Evolutionary conservation across 2,888 invertebrate genomes (phyloP).

Genomic region (Autographa pulchrina): DNA sequence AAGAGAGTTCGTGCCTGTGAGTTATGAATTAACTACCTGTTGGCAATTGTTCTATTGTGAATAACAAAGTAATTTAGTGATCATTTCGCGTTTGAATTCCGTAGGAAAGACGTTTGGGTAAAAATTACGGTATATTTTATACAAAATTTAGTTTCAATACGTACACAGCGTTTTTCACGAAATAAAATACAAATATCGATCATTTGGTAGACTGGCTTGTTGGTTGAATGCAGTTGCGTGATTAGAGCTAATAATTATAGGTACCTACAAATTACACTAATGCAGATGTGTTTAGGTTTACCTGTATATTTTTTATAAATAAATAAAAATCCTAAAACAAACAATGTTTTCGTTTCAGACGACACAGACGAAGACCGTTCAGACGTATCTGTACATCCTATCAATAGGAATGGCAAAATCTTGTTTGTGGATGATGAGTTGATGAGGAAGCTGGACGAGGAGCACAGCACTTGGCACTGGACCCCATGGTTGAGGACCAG

Average conservation of each 20-base stretch:
- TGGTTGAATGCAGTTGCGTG: background rate
- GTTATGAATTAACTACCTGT: slow-evolving; percentile 9
- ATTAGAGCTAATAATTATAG: background rate
- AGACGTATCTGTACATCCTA: slow-evolving; percentile 49
- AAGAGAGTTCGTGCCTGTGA: slow-evolving; percentile 1
- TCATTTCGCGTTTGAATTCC: slow-evolving; percentile 15
- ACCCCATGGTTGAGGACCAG: slow-evolving; percentile 83
- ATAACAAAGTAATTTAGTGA: background rate
- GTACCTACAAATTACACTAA: background rate
- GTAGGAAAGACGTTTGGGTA: slow-evolving; percentile 8
- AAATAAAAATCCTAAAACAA: background rate
- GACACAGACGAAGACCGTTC: slow-evolving; percentile 55
- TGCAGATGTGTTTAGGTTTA: background rate
- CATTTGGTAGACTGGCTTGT: background rate
- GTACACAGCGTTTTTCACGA: background rate
- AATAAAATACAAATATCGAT: background rate
- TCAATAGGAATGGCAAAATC: slow-evolving; percentile 73
- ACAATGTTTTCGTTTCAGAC: slow-evolving; percentile 65
- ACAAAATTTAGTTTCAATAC: background rate
- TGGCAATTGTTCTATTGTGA: slow-evolving; percentile 5
- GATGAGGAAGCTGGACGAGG: slow-evolving; percentile 71
- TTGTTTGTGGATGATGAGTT: slow-evolving; percentile 74
- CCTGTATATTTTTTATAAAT: background rate
- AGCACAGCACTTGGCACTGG: slow-evolving; percentile 81
- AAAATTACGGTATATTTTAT: slow-evolving; percentile 3